A percentile compares a stretch with the other conserved stretches of the same genome.
phyloP scores from a whole-genome alignment of 2,888 invertebrate genomes.

The Diarsia dahlii region DNA sequence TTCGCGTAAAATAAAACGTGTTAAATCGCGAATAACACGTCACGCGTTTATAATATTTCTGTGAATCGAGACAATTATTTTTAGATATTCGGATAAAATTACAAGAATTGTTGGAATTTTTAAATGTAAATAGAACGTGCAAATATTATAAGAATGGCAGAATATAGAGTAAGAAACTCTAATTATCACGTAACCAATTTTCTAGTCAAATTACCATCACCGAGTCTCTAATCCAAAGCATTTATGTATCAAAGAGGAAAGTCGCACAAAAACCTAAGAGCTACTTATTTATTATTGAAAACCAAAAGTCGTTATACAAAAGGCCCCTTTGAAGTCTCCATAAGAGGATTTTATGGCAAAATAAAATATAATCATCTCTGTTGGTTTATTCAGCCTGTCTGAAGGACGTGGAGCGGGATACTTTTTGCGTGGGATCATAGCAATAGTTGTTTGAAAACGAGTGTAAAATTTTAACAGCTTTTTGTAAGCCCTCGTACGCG shows the following conservation, averaged over 20 bases:
- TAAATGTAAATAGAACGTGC: not conserved
- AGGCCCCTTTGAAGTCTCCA: slow-evolving; percentile 47
- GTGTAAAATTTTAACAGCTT: not conserved
- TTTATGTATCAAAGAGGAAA: slow-evolving; percentile 35
- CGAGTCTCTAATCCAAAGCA: slow-evolving; percentile 7
- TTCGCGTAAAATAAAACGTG: slow-evolving; percentile 19
- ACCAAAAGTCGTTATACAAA: slow-evolving; percentile 52
- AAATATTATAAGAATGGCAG: not conserved
- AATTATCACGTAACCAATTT: not conserved
- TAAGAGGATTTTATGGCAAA: slow-evolving; percentile 60
- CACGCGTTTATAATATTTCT: slow-evolving; percentile 1
- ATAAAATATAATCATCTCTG: slow-evolving; percentile 42
- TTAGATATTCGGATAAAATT: not conserved
- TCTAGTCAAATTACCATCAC: not conserved
- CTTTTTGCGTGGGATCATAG: slow-evolving; percentile 14
- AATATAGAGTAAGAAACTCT: not conserved
- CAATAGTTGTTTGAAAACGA: slow-evolving; percentile 7
- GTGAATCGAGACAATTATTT: not conserved
- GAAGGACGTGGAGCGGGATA: slow-evolving; percentile 5
- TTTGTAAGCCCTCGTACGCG: not conserved
- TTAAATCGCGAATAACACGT: slow-evolving; percentile 5
- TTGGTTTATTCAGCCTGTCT: slow-evolving; percentile 37
- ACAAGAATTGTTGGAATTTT: not conserved
- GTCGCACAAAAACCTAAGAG: slow-evolving; percentile 43
- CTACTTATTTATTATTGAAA: slow-evolving; percentile 50